Conservation (phyloP, 2,113 vertebrate genomes). For the Urocitellus parryii region DNA sequence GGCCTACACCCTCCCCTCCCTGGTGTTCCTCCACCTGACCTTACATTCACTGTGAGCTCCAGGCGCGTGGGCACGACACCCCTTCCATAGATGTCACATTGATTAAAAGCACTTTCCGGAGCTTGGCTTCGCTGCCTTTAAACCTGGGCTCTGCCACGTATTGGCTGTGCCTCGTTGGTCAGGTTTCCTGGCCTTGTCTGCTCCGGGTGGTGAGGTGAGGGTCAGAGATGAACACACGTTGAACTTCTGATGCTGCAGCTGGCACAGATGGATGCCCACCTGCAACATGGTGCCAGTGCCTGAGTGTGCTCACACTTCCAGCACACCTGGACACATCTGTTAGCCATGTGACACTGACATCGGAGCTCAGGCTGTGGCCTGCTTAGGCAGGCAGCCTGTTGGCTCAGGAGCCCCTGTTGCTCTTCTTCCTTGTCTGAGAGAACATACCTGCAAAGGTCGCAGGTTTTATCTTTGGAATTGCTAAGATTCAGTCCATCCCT, state of each 20-base stretch:
- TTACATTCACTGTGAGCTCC: background rate
- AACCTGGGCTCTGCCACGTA: background rate
- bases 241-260: background rate
- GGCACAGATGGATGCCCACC: background rate
- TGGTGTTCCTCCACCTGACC: too few species aligned
- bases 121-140: background rate
- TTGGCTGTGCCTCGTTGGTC: background rate
- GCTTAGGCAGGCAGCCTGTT: constrained; percentile 22
- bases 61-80: background rate
- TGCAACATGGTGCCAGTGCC: background rate
- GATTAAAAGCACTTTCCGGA: background rate
- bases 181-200: background rate
- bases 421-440: background rate
- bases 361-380: constrained; percentile 46
- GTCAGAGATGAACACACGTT: background rate
- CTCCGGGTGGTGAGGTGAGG: background rate
- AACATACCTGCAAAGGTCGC: background rate
- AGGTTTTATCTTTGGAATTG: constrained; percentile 28
- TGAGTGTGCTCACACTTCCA: constrained; percentile 34
- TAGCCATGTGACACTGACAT: background rate
- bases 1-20: too few species aligned
- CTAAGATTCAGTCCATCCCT: background rate
- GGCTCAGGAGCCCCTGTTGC: background rate
- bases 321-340: background rate
- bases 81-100: background rate